Evolutionary conservation across 92 coral and sea anemone genomes (phyloP), one percentile per base, ranked within the genome.

Genomic region (Zoanthus sociatus): DNA sequence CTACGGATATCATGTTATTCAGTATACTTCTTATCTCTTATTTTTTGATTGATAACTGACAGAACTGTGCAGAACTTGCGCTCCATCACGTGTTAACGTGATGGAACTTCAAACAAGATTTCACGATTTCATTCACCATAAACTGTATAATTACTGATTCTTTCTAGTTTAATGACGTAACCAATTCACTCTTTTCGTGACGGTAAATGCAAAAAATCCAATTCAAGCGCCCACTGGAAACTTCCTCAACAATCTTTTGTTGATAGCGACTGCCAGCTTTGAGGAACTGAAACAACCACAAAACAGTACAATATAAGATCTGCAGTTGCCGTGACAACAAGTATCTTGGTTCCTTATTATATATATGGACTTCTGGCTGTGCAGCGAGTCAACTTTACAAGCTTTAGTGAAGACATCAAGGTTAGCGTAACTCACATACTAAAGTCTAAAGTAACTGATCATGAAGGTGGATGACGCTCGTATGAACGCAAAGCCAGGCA

Each of bases 391-490:
- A 77, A 77, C 9, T 3, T 48, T 37, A 11, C 46, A 20, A 11
- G 17, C 8, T 6, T 12, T 9, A 21, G 6, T 12, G 0, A 21
- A 53, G 30, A 9, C 9, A 8, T 45, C 7, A 21, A 51, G 61
- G 46, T 32, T 48, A 71, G 5, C 31, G 7, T 47, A 44, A 9
- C 4, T 31, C 55, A 50, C 15, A n/a, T 13, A 16, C 32, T 1
- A 5, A 74, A 45, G 15, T 26, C 5, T 18, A 16, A 74, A 45
- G 30, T 14, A 30, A 56, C 16, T 54, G 9, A 54, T 54, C 9
- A 77, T 77, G 82, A 55, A 44, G n/a, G 14, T 77, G 13, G 82
- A 77, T 51, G 82, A 77, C 26, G n/a, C 47, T 54, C 67, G 18
- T 5, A 30, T 15, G 12, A 18, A 3, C 72, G 33, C 74, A 15